phyloP scores from a whole-genome alignment of 1,140 invertebrate genomes.

The Panulirus ornatus region DNA sequence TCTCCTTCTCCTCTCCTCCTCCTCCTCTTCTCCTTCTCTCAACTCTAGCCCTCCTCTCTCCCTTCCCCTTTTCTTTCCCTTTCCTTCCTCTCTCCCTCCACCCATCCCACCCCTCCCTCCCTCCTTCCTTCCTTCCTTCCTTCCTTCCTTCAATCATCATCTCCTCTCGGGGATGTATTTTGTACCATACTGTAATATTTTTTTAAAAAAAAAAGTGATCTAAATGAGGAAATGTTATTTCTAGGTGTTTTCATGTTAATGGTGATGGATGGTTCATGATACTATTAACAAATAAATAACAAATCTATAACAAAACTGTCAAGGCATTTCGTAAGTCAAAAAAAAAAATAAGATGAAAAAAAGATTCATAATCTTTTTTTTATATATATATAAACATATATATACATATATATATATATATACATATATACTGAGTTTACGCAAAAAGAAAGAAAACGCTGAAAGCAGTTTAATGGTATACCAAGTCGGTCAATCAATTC shows the following conservation, averaged over 20 bases:
- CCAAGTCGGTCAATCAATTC: too few species aligned
- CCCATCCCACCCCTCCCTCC: too few species aligned
- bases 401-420: too few species aligned
- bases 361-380: too few species aligned
- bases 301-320: slow-evolving; percentile 23
- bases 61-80: neutral
- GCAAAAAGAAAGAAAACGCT: too few species aligned
- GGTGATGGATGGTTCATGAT: slow-evolving; percentile 71
- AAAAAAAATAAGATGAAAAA: too few species aligned
- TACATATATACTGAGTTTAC: too few species aligned
- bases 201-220: slow-evolving; percentile 70
- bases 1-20: too few species aligned
- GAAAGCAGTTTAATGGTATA: too few species aligned
- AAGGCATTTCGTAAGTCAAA: slow-evolving; percentile 22
- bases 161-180: slow-evolving; percentile 35
- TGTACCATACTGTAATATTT: slow-evolving; percentile 73
- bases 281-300: slow-evolving; percentile 56
- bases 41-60: slow-evolving; percentile 12
- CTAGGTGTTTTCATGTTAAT: slow-evolving; percentile 69
- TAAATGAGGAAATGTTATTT: slow-evolving; percentile 67
- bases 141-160: neutral
- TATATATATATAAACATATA: too few species aligned
- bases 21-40: too few species aligned
- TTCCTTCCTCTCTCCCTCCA: too few species aligned
- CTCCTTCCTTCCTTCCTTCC: neutral